Conservation (phyloP, 2,888 invertebrate genomes). For the Leptogaster cylindrica region DNA sequence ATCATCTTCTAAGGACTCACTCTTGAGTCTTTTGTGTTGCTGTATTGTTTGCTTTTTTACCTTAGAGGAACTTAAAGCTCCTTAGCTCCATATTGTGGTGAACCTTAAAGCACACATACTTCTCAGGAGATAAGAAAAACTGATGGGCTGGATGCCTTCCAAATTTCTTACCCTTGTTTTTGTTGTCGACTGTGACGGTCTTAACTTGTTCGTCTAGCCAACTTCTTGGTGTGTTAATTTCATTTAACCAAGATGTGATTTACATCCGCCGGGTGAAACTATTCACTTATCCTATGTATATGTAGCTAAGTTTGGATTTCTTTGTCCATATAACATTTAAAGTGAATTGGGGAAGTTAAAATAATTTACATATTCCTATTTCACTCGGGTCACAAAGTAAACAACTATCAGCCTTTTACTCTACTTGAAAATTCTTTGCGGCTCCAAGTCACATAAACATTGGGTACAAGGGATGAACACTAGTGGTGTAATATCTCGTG, state of each 20-base stretch:
- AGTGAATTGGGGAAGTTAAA: conserved; percentile 4
- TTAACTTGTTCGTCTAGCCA: conserved; percentile 21
- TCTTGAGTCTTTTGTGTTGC: conserved; percentile 31
- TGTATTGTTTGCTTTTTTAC: conserved; percentile 38
- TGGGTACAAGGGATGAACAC: no score
- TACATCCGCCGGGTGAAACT: conserved; percentile 19
- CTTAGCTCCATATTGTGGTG: conserved; percentile 25
- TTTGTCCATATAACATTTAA: not conserved
- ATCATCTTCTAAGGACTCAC: conserved; percentile 40
- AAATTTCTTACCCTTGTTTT: conserved; percentile 21
- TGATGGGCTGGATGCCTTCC: conserved; percentile 23
- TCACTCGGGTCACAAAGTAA: not conserved
- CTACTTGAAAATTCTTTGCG: no score
- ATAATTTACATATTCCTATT: not conserved
- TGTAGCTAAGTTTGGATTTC: not conserved
- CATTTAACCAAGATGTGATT: conserved; percentile 35
- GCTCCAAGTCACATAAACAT: no score
- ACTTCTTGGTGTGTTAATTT: conserved; percentile 39
- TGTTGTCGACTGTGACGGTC: conserved; percentile 31
- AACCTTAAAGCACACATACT: not conserved
- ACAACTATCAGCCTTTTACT: no score
- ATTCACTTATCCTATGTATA: conserved; percentile 6
- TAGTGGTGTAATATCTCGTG: no score
- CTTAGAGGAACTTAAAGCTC: conserved; percentile 33
- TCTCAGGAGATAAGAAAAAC: not conserved